These are phyloP conservation scores for Sebastes reedi DNA, from an alignment of 2,797 vertebrate species.

Conservation along the genomic window DNA sequence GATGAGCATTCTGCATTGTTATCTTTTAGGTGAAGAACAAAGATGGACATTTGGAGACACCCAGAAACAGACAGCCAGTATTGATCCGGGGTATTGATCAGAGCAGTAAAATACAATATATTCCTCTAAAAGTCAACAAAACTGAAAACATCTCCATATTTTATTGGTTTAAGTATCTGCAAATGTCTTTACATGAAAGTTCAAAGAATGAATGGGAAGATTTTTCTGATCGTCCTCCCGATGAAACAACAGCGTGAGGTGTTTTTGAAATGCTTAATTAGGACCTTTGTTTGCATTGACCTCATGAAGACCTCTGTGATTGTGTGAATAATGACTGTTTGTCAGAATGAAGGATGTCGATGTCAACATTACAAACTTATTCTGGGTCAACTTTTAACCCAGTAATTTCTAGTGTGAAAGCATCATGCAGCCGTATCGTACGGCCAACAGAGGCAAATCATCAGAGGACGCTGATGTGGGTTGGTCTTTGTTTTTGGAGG, in stretches of 20 bases:
- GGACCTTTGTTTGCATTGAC: neutral
- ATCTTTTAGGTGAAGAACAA: neutral
- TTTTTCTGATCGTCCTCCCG: neutral
- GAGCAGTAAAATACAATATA: neutral
- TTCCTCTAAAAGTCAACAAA: neutral
- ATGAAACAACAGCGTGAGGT: neutral
- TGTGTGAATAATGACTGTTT: neutral
- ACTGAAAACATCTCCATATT: no score
- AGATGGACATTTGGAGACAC: no score
- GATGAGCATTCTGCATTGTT: neutral
- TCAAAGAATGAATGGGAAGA: no score
- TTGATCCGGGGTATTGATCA: neutral
- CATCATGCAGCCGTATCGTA: neutral
- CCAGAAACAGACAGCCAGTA: neutral
- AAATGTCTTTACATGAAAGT: no score
- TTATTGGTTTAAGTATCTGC: no score
- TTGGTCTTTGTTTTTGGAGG: conserved; percentile 24
- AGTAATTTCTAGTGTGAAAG: neutral
- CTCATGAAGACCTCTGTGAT: neutral
- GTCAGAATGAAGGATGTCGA: neutral
- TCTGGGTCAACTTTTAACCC: no score
- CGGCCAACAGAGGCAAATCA: neutral
- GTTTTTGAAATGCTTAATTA: neutral
- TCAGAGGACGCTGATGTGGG: neutral
- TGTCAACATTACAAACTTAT: neutral